These are phyloP conservation scores for Eonycteris spelaea DNA, from an alignment of 2,113 vertebrate species.

Conservation along the genomic window DNA sequence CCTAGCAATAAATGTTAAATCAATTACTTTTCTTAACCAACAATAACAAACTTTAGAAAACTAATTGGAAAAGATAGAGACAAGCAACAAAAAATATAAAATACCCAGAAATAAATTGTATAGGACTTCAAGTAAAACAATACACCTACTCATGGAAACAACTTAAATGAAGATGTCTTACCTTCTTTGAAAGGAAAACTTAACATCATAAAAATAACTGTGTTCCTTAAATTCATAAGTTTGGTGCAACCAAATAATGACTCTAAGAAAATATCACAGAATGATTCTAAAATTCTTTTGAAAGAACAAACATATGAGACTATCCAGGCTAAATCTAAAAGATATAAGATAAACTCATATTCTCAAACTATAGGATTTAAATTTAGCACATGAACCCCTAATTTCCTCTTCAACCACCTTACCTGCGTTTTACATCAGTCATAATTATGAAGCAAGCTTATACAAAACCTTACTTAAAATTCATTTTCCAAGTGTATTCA, in stretches of 20 bases:
- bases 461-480: background rate
- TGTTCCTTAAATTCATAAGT: background rate
- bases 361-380: background rate
- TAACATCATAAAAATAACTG: background rate
- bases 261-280: background rate
- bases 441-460: conserved; percentile 6
- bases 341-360: background rate
- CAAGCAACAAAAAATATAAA: background rate
- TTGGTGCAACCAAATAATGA: background rate
- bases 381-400: background rate
- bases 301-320: background rate
- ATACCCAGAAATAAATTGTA: background rate
- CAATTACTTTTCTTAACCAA: background rate
- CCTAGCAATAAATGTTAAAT: background rate
- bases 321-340: background rate
- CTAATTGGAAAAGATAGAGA: background rate
- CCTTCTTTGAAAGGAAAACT: background rate
- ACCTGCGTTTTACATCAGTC: background rate
- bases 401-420: background rate
- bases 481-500: background rate
- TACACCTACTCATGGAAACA: background rate
- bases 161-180: background rate
- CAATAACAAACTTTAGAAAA: background rate
- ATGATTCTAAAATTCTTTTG: background rate
- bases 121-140: background rate